A percentile compares a stretch with the other conserved stretches of the same genome.
These are phyloP conservation scores for Epinotia brunnichana DNA, from an alignment of 2,888 invertebrate genomes.

Conservation along the genomic window DNA sequence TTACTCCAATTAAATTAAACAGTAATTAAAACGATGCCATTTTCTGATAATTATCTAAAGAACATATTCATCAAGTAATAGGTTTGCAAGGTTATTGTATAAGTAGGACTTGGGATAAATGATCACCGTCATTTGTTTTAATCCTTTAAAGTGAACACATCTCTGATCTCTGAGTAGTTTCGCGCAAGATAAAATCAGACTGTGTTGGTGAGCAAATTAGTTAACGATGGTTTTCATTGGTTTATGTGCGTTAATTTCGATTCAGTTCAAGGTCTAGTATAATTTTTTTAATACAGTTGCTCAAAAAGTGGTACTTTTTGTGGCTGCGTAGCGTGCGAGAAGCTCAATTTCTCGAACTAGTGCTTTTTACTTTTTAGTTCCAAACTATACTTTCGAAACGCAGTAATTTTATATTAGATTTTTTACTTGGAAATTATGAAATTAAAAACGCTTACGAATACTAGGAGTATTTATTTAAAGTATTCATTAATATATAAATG, in stretches of 20 bases:
- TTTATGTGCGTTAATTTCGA: constrained; percentile 14
- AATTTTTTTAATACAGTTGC: too few species aligned
- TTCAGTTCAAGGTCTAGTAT: not conserved
- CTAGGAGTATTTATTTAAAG: too few species aligned
- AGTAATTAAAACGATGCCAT: not conserved
- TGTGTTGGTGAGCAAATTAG: not conserved
- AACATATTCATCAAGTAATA: constrained; percentile 12
- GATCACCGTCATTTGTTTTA: constrained; percentile 3
- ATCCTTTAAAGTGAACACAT: not conserved
- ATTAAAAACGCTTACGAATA: too few species aligned
- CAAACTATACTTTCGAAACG: too few species aligned
- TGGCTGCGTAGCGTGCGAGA: too few species aligned
- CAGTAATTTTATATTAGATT: too few species aligned
- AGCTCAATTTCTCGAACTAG: too few species aligned
- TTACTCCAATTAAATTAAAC: not conserved
- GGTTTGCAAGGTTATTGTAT: not conserved
- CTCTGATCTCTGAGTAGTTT: not conserved
- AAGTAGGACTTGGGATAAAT: not conserved
- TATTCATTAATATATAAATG: too few species aligned
- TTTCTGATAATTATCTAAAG: not conserved
- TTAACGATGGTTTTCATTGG: constrained; percentile 8
- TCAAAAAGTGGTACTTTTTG: too few species aligned
- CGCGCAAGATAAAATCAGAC: not conserved
- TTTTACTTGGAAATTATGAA: too few species aligned
- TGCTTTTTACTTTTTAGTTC: too few species aligned